A percentile compares a stretch with the other conserved stretches of the same genome.
phyloP scores from a whole-genome alignment of 2,888 invertebrate species.

The Eupeodes luniger region DNA sequence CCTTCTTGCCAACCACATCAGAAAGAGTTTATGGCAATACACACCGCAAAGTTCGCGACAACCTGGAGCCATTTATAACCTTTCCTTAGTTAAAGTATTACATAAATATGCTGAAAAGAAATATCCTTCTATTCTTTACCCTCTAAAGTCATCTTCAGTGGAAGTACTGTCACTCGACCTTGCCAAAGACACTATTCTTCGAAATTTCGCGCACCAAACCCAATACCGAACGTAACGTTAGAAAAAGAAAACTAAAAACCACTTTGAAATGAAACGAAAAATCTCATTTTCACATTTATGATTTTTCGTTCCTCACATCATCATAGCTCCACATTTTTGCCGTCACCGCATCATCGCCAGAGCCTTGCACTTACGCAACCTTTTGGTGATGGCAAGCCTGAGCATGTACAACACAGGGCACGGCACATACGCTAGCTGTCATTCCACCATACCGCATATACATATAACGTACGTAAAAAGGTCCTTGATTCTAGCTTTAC shows the following conservation, averaged over 20 bases:
- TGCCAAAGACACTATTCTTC: conserved; percentile 64
- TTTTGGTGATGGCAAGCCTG: not conserved
- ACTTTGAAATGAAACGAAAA: conserved; percentile 60
- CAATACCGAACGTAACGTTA: not conserved
- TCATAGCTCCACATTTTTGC: not conserved
- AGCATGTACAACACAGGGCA: conserved; percentile 3
- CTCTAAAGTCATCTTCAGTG: conserved; percentile 13
- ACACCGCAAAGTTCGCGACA: conserved; percentile 68
- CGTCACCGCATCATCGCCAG: conserved; percentile 7
- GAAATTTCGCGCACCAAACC: conserved; percentile 19
- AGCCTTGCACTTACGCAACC: conserved; percentile 69
- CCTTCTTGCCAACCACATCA: conserved; percentile 49
- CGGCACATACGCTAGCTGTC: conserved; percentile 73
- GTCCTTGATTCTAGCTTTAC: conserved; percentile 61
- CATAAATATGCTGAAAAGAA: not conserved
- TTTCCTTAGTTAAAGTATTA: conserved; percentile 36
- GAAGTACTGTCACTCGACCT: conserved; percentile 62
- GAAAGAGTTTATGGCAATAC: conserved; percentile 45
- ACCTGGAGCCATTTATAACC: conserved; percentile 76
- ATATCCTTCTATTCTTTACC: not conserved
- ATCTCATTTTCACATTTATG: conserved; percentile 75
- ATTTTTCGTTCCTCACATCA: conserved; percentile 50
- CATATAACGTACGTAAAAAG: not conserved
- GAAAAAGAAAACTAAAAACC: not conserved
- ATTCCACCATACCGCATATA: conserved; percentile 12